These are phyloP conservation scores for Microcebus lehilahytsara DNA, from an alignment of 2,113 vertebrate species.

Conservation along the genomic window DNA sequence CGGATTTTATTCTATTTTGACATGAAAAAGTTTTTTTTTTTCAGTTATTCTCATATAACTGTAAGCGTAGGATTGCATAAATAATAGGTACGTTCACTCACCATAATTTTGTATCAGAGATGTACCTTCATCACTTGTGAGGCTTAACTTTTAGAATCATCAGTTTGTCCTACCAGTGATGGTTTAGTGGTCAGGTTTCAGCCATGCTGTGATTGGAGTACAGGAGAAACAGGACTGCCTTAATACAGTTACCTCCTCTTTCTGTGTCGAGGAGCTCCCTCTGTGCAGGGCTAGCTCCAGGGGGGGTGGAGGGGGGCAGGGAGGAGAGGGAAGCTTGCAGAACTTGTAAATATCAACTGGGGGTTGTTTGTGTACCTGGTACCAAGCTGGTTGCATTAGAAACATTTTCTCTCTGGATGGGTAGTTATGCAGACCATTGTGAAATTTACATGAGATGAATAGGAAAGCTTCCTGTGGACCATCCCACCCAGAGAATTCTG, in stretches of 20 bases:
- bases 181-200: neutral
- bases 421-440: neutral
- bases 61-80: neutral
- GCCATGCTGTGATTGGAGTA: neutral
- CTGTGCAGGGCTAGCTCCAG: neutral
- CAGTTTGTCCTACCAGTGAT: neutral
- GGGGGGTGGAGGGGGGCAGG: neutral
- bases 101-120: neutral
- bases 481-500: neutral
- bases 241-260: neutral
- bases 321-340: neutral
- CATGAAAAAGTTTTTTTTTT: neutral
- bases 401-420: neutral
- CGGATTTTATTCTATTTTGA: slow-evolving; percentile 17
- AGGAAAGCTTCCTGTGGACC: neutral
- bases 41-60: neutral
- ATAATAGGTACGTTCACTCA: neutral
- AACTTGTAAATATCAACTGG: neutral
- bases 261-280: neutral
- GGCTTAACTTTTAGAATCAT: slow-evolving; percentile 34
- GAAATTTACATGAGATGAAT: slow-evolving; percentile 40
- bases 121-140: neutral
- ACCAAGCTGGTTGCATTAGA: neutral
- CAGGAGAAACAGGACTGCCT: neutral
- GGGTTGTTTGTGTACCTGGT: slow-evolving; percentile 18